These are phyloP conservation scores for Megathymus violae DNA, from an alignment of 1,140 invertebrate species.

Conservation along the genomic window DNA sequence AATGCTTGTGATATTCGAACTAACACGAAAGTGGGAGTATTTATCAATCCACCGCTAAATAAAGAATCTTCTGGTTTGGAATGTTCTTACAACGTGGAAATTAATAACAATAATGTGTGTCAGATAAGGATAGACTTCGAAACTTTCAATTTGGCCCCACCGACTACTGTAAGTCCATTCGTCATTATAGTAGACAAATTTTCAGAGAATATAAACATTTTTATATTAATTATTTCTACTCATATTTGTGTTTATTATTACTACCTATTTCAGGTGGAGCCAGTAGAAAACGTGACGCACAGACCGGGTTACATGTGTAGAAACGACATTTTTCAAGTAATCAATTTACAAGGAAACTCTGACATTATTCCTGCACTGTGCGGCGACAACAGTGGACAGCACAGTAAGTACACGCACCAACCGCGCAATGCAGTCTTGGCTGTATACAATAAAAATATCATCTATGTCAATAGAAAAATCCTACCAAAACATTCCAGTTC, in stretches of 20 bases:
- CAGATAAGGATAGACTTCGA: slow-evolving; percentile 91
- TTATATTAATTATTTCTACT: too few relatives aligned
- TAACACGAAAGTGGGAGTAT: slow-evolving; percentile 76
- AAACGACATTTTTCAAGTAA: slow-evolving; percentile 80
- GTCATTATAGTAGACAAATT: too few relatives aligned
- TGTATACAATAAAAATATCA: too few relatives aligned
- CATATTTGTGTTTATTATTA: too few relatives aligned
- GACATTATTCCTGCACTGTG: slow-evolving; percentile 86
- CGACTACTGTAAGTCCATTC: slow-evolving; percentile 82
- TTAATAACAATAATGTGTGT: slow-evolving; percentile 83
- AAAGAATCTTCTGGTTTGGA: slow-evolving; percentile 73
- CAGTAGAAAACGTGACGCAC: slow-evolving; percentile 74
- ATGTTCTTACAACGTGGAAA: slow-evolving; percentile 80
- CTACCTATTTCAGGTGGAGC: slow-evolving; percentile 54
- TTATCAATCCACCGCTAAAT: slow-evolving; percentile 76
- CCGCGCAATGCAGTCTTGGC: too few relatives aligned
- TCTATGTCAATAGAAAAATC: too few relatives aligned
- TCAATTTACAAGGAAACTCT: slow-evolving; percentile 83
- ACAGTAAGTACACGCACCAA: slow-evolving; percentile 84
- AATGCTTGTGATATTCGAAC: slow-evolving; percentile 78
- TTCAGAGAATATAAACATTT: too few relatives aligned
- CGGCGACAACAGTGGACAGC: slow-evolving; percentile 92
- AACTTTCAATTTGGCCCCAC: slow-evolving; percentile 89
- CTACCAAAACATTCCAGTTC: too few relatives aligned
- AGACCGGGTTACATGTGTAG: slow-evolving; percentile 73